Percentiles rank a stretch among this genome's conserved stretches.
These are phyloP conservation scores for Laupala kohalensis DNA, from an alignment of 1,140 invertebrate genomes.

Conservation along the genomic window DNA sequence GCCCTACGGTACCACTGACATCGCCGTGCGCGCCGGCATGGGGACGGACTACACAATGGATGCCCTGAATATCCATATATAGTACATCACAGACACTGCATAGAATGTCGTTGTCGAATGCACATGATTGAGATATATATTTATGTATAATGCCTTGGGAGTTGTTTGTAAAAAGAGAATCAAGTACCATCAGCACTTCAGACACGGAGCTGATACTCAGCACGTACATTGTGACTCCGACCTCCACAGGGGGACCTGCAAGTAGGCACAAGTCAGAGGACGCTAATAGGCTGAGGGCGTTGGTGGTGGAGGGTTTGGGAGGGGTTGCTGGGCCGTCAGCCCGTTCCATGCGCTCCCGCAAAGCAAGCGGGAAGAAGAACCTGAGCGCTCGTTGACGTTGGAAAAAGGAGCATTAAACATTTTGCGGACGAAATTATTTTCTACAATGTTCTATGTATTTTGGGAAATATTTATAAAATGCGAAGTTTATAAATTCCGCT, in stretches of 20 bases:
- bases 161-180: slow-evolving; percentile 1
- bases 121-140: background rate
- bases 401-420: too few relatives aligned
- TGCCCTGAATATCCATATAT: background rate
- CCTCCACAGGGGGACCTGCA: slow-evolving; percentile 88
- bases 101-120: background rate
- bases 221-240: slow-evolving; percentile 95
- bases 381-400: too few relatives aligned
- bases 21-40: background rate
- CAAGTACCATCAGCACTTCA: slow-evolving; percentile 90
- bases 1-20: background rate
- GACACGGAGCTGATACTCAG: slow-evolving; percentile 96
- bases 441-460: too few relatives aligned
- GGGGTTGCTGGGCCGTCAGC: background rate
- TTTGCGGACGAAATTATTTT: too few relatives aligned
- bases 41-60: background rate
- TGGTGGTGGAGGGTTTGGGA: too few relatives aligned
- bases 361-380: too few relatives aligned
- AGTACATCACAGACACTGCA: background rate
- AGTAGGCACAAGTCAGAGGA: slow-evolving; percentile 31
- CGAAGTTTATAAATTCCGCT: too few relatives aligned
- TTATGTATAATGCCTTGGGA: background rate
- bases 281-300: background rate
- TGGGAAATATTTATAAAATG: too few relatives aligned
- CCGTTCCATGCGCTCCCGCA: background rate